Percentiles rank a stretch among this genome's conserved stretches.
Conservation (phyloP, 2,113 vertebrate species). For the Synchiropus splendidus region DNA sequence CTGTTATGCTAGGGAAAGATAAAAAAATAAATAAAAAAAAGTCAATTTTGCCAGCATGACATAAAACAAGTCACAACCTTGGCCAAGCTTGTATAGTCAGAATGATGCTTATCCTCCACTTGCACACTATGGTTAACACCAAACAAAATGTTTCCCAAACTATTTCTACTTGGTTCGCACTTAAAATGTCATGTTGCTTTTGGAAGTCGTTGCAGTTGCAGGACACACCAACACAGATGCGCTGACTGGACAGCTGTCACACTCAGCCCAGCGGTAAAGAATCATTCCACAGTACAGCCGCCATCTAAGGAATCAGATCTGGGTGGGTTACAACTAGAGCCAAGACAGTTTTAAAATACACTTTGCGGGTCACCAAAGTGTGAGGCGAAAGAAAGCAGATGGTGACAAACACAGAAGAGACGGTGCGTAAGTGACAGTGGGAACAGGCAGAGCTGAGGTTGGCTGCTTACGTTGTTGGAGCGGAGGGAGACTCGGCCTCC, state of each 20-base stretch:
- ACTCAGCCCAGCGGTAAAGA: slow-evolving; percentile 3
- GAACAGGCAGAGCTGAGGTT: background rate
- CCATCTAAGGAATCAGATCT: slow-evolving; percentile 7
- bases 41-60: no score
- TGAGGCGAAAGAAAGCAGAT: slow-evolving; percentile 32
- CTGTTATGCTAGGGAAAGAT: no score
- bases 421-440: slow-evolving; percentile 17
- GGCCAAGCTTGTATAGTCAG: no score
- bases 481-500: slow-evolving; percentile 93
- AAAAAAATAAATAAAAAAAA: no score
- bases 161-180: no score
- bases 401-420: slow-evolving; percentile 24
- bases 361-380: slow-evolving; percentile 48
- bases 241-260: slow-evolving; percentile 3
- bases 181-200: no score
- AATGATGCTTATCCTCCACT: no score
- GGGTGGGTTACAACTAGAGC: slow-evolving; percentile 9
- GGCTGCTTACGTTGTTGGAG: slow-evolving; percentile 88
- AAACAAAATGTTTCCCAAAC: no score
- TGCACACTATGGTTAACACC: no score
- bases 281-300: slow-evolving; percentile 20
- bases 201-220: slow-evolving; percentile 1
- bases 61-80: no score
- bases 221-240: slow-evolving; percentile 21
- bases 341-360: slow-evolving; percentile 32